phyloP scores from a whole-genome alignment of 2,113 vertebrate genomes.

The Seriola quinqueradiata region DNA sequence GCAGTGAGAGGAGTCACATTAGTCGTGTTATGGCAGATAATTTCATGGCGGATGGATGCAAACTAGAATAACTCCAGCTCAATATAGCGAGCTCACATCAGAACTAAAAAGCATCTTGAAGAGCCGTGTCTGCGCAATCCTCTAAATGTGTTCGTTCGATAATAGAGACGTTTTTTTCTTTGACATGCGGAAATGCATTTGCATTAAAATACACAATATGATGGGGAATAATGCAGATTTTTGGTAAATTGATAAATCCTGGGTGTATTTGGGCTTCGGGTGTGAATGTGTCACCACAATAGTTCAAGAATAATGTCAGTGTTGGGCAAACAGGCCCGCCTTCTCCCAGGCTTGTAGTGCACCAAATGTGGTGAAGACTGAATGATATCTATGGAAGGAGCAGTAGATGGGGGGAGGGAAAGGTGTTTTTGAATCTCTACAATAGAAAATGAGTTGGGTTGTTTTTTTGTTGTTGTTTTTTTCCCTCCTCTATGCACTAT shows the following conservation, averaged over 20 bases:
- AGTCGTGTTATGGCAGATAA: neutral
- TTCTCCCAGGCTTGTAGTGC: too few relatives aligned
- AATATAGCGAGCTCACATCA: neutral
- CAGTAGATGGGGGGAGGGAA: neutral
- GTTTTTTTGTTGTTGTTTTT: neutral
- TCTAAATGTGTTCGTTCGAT: neutral
- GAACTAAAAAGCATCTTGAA: neutral
- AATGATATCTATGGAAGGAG: neutral
- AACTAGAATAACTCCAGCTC: constrained; percentile 1
- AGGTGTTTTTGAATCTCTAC: neutral
- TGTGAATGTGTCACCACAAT: too few relatives aligned
- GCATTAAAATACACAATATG: neutral
- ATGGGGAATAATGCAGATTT: neutral
- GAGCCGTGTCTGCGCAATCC: neutral
- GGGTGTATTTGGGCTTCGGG: neutral
- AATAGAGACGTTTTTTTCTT: neutral
- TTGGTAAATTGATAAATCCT: neutral
- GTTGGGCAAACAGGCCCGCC: too few relatives aligned
- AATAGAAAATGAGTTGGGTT: neutral
- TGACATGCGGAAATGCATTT: neutral
- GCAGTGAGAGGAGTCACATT: neutral
- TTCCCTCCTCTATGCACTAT: neutral
- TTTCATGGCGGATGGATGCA: constrained; percentile 16
- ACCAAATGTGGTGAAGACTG: neutral
- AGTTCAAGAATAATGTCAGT: too few relatives aligned